phyloP scores from a whole-genome alignment of 2,797 vertebrate genomes.

The Otus scops region DNA sequence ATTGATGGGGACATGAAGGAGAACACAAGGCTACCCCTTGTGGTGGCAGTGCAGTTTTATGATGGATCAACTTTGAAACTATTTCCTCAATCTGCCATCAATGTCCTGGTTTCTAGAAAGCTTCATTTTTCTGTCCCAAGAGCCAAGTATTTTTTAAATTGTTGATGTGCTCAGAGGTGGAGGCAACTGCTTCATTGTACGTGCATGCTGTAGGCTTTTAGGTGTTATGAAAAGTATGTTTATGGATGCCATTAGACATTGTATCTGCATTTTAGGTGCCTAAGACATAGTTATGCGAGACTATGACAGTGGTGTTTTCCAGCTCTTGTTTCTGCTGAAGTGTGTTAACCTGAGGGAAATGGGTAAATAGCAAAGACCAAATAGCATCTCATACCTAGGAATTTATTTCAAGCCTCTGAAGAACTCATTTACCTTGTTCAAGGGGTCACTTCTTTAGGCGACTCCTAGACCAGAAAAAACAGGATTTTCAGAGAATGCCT shows the following conservation, averaged over 20 bases:
- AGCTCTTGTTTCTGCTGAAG: not conserved
- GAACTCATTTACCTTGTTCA: conserved; percentile 1
- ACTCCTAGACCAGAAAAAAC: conserved; percentile 40
- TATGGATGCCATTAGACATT: not conserved
- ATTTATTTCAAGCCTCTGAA: conserved; percentile 19
- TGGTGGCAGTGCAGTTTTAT: not conserved
- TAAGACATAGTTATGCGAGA: not conserved
- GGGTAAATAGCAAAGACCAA: not conserved
- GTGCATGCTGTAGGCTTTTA: fast-evolving
- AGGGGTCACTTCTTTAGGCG: conserved; percentile 25
- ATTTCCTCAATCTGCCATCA: fast-evolving
- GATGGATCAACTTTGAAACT: not conserved
- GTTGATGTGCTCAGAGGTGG: not conserved
- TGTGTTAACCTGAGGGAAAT: not conserved
- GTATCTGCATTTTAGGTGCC: not conserved
- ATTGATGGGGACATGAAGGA: not conserved
- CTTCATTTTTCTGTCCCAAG: not conserved
- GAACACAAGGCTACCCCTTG: not conserved
- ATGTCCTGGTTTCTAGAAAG: not conserved
- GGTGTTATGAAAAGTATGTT: not conserved
- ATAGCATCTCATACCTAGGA: not conserved
- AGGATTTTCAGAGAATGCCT: conserved; percentile 46
- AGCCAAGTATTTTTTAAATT: not conserved
- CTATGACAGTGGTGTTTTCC: not conserved
- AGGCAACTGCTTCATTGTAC: not conserved